Evolutionary conservation across 2,888 invertebrate genomes (phyloP).

Genomic region (Cynaeus angustus): DNA sequence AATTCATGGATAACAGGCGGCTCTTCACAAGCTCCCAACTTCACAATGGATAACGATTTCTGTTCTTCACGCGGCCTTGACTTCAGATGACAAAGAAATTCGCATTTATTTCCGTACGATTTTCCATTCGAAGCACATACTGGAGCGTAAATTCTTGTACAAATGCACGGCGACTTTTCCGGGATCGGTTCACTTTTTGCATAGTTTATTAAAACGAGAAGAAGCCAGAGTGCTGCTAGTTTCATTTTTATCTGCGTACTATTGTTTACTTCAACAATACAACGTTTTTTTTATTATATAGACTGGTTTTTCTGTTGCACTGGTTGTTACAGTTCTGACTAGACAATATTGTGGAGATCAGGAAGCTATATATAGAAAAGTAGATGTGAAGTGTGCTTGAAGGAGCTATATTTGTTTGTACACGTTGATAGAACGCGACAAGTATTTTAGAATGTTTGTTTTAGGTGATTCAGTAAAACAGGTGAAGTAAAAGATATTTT

Average conservation of each 20-base stretch:
- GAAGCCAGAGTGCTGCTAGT: neutral
- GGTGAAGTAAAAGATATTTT: neutral
- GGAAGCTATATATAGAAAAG: neutral
- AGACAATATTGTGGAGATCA: neutral
- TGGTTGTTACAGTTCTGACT: neutral
- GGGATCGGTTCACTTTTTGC: constrained; percentile 9
- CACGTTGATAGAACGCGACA: neutral
- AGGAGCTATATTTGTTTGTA: neutral
- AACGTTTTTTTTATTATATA: neutral
- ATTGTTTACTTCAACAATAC: constrained; percentile 9
- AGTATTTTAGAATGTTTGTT: neutral
- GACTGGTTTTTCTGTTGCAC: constrained; percentile 1
- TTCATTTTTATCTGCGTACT: neutral
- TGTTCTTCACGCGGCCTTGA: constrained; percentile 40
- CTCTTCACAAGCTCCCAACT: constrained; percentile 32
- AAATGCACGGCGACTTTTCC: constrained; percentile 65
- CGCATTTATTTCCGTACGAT: constrained; percentile 71
- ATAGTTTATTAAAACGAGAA: constrained; percentile 2
- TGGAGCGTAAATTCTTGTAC: constrained; percentile 70
- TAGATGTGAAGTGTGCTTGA: neutral
- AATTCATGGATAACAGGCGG: constrained; percentile 31
- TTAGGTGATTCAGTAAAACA: neutral
- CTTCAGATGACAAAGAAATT: constrained; percentile 68
- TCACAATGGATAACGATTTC: constrained; percentile 30
- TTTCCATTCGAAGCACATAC: constrained; percentile 70